phyloP scores from a whole-genome alignment of 2,888 invertebrate genomes.

The Argyra leucocephala region DNA sequence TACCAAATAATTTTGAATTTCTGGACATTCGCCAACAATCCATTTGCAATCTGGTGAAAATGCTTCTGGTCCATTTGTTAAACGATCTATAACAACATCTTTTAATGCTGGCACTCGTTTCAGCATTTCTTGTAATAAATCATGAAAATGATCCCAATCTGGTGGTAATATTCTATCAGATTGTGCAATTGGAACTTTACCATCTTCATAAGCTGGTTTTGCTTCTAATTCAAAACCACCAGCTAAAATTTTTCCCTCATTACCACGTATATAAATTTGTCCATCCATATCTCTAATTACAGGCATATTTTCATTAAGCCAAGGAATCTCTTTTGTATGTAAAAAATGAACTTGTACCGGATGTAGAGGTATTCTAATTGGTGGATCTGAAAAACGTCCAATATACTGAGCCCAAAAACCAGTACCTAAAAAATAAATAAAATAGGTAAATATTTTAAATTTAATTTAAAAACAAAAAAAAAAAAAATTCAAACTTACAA shows the following conservation, averaged over 20 bases:
- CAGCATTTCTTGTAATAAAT: slow-evolving; percentile 74
- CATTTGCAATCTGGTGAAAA: slow-evolving; percentile 96
- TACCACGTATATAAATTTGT: slow-evolving; percentile 74
- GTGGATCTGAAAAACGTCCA: slow-evolving; percentile 73
- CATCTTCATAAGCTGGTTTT: slow-evolving; percentile 81
- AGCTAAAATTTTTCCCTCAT: slow-evolving; percentile 72
- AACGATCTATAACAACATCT: slow-evolving; percentile 62
- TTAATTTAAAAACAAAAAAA: not conserved
- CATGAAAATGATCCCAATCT: slow-evolving; percentile 96
- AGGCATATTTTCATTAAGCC: slow-evolving; percentile 71
- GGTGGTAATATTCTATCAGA: slow-evolving; percentile 62
- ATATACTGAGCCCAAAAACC: slow-evolving; percentile 92
- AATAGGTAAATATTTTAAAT: not conserved
- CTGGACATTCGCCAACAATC: slow-evolving; percentile 89
- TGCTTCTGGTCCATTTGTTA: slow-evolving; percentile 85
- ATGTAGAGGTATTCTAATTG: slow-evolving; percentile 80
- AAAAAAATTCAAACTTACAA: slow-evolving; percentile 44
- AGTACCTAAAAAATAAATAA: slow-evolving; percentile 41
- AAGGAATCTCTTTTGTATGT: slow-evolving; percentile 68
- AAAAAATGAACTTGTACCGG: slow-evolving; percentile 90
- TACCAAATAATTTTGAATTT: slow-evolving; percentile 81
- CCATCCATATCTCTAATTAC: slow-evolving; percentile 83
- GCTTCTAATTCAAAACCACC: slow-evolving; percentile 88
- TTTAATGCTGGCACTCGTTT: slow-evolving; percentile 72
- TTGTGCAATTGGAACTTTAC: slow-evolving; percentile 53